Conservation (phyloP, 2,113 vertebrate genomes). For the Hippopotamus amphibius region DNA sequence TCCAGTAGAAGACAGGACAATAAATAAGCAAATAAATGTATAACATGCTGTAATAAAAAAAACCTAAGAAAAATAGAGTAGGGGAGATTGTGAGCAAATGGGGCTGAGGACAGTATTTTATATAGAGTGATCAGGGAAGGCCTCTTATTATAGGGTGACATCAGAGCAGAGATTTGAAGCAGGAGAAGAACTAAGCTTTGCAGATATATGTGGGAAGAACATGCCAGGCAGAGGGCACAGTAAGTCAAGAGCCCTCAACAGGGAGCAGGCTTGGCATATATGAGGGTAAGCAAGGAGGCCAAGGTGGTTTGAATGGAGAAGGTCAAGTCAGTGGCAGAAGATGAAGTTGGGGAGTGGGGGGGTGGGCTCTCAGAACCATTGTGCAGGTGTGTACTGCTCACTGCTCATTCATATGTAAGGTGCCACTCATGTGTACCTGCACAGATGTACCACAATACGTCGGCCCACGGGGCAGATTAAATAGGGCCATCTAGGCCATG, state of each 20-base stretch:
- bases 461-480: not conserved
- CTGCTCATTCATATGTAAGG: not conserved
- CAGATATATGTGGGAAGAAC: not conserved
- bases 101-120: not conserved
- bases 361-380: not conserved
- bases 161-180: not conserved
- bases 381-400: not conserved
- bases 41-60: not conserved
- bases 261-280: not conserved
- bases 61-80: not conserved
- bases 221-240: not conserved
- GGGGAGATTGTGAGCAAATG: not conserved
- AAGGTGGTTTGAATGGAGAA: not conserved
- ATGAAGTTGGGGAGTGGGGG: not conserved
- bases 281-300: not conserved
- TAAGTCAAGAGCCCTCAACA: too few species aligned
- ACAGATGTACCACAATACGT: not conserved
- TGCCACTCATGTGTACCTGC: not conserved
- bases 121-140: not conserved
- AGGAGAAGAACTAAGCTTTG: too few species aligned
- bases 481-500: not conserved
- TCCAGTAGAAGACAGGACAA: not conserved
- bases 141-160: not conserved
- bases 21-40: not conserved
- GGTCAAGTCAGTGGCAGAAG: not conserved